Base-by-base conservation (phyloP, 2,797 vertebrate genomes). In the Chaetophractus vellerosus region DNA sequence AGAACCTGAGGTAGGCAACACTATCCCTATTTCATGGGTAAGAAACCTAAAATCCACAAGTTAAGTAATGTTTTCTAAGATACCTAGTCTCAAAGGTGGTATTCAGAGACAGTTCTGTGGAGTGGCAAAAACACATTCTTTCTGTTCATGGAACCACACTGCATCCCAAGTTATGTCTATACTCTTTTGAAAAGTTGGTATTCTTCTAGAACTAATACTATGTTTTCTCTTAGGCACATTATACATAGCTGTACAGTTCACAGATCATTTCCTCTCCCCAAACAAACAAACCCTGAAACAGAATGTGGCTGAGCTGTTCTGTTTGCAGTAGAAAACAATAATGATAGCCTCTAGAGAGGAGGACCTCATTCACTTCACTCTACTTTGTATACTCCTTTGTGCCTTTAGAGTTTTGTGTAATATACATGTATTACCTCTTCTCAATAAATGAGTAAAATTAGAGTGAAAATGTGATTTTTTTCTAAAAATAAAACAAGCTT, bases 221-320 rank as follows among this genome's bases (percentile, higher is more conserved):
- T 59, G 10, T 71, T 92, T 96, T 66, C 81, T 96, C 68, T 21
- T n/a, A 78, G n/a, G 81, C 57, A 38, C 23, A 19, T 79, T 94
- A 48, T 38, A 48, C 6, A 14, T 16, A 33, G 48, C 41, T 75
- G 57, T 84, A 23, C 71, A 26, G 28, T 87, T 94, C 52, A 68
- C 36, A 78, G 41, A 33, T 74, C 38, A n/a, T 4, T 23, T 28
- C 48, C 50, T 91, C 9, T 82, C 38, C 31, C 31, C n/a, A n/a
- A n/a, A n/a, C 36, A 59, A 26, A 33, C 36, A 63, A 61, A n/a
- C 52, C 16, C 61, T 89, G 41, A 95, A 81, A 55, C 72, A 66
- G 33, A 95, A 83, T 64, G 41, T 90, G 52, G 33, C n/a, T 36
- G 31, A 41, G 11, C 28, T 24, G 5, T 52, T 87, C 59, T 74